phyloP scores from a whole-genome alignment of 2,888 invertebrate genomes.

The Geophilus truncorum region DNA sequence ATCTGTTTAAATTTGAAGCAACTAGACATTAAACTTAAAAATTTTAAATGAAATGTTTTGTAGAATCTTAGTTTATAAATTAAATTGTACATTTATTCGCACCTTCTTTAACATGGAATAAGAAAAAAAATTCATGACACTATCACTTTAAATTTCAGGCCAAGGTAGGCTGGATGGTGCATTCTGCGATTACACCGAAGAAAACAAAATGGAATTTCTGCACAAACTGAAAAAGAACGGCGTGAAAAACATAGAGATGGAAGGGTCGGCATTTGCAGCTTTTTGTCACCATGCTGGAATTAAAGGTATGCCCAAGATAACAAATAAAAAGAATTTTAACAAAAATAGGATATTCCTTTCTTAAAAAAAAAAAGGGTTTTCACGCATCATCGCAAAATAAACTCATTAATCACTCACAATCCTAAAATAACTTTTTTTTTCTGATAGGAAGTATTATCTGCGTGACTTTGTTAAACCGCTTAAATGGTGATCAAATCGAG shows the following conservation, averaged over 20 bases:
- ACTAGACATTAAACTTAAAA: too few species aligned
- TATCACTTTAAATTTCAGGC: conserved; percentile 55
- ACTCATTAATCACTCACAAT: too few species aligned
- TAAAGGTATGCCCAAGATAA: conserved; percentile 54
- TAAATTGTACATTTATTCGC: too few species aligned
- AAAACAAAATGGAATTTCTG: conserved; percentile 86
- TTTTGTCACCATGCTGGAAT: conserved; percentile 90
- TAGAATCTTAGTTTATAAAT: too few species aligned
- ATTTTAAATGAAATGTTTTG: too few species aligned
- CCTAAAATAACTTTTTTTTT: neutral
- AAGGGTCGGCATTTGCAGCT: conserved; percentile 87
- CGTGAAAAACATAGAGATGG: conserved; percentile 96
- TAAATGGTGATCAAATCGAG: conserved; percentile 85
- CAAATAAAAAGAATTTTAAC: neutral
- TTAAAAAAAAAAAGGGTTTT: too few species aligned
- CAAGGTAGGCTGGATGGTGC: conserved; percentile 95
- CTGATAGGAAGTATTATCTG: conserved; percentile 87
- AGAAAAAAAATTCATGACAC: too few species aligned
- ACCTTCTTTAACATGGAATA: too few species aligned
- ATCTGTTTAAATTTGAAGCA: too few species aligned
- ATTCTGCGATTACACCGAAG: conserved; percentile 86
- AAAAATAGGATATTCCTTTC: neutral
- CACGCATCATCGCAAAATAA: too few species aligned
- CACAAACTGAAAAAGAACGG: conserved; percentile 64
- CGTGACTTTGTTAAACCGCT: conserved; percentile 83